Percentiles rank a stretch among this genome's conserved stretches.
Evolutionary conservation across 2,888 invertebrate species (phyloP).

Genomic region (Dioctria rufipes): DNA sequence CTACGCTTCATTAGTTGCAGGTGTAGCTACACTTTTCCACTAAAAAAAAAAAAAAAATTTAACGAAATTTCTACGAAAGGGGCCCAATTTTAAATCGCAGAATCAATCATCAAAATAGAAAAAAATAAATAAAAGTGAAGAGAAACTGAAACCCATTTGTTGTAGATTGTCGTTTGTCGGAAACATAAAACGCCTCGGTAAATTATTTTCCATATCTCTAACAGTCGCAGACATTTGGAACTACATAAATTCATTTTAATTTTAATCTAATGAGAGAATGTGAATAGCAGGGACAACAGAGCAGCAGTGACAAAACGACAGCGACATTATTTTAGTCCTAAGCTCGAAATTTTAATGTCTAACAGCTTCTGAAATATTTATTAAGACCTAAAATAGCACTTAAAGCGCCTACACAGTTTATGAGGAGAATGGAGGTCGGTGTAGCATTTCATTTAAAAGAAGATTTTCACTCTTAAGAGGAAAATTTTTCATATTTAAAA

Average conservation of each 20-base stretch:
- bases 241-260: background rate
- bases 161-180: background rate
- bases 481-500: background rate
- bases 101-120: slow-evolving; percentile 4
- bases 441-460: background rate
- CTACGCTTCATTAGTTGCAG: too few relatives aligned
- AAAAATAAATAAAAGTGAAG: background rate
- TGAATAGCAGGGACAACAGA: background rate
- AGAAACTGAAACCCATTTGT: background rate
- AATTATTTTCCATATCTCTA: background rate
- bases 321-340: too few relatives aligned
- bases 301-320: background rate
- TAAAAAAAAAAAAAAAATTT: too few relatives aligned
- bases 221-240: background rate
- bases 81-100: too few relatives aligned
- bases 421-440: background rate
- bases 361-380: slow-evolving; percentile 5
- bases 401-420: slow-evolving; percentile 2
- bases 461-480: background rate
- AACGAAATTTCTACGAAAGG: too few relatives aligned
- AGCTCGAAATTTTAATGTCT: background rate
- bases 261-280: background rate
- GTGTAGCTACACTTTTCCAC: too few relatives aligned
- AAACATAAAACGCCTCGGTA: background rate
- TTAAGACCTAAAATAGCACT: slow-evolving; percentile 5